A percentile compares a stretch with the other conserved stretches of the same genome.
These are phyloP conservation scores for Teleopsis dalmanni DNA, from an alignment of 1,140 invertebrate genomes.

Conservation along the genomic window DNA sequence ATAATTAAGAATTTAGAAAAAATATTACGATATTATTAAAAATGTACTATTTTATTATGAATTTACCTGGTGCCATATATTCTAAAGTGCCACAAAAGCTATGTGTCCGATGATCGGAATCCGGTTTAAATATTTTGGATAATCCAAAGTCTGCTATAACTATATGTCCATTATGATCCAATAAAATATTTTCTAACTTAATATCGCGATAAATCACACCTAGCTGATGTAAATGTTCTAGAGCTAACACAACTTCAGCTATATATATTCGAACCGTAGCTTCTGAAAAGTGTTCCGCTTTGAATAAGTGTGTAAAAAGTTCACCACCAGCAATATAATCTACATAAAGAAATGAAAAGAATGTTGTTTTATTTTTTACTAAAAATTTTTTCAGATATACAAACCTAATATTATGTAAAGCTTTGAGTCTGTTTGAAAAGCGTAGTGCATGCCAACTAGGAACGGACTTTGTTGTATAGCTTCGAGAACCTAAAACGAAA, in stretches of 20 bases:
- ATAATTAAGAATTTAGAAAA: background rate
- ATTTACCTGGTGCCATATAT: constrained; percentile 74
- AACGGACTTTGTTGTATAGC: constrained; percentile 83
- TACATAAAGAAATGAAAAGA: constrained; percentile 49
- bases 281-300: constrained; percentile 78
- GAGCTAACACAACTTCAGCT: constrained; percentile 82
- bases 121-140: constrained; percentile 65
- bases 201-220: constrained; percentile 93
- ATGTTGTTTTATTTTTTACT: background rate
- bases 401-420: constrained; percentile 87
- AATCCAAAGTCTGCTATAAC: constrained; percentile 88
- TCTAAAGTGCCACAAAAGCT: constrained; percentile 98
- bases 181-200: constrained; percentile 86
- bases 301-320: constrained; percentile 86
- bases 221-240: constrained; percentile 86
- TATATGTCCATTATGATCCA: constrained; percentile 82
- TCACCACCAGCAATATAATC: constrained; percentile 92
- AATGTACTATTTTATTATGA: background rate
- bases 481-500: constrained; percentile 65
- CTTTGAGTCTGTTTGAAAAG: constrained; percentile 89
- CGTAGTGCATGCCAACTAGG: constrained; percentile 86
- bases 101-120: constrained; percentile 63
- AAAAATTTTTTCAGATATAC: constrained; percentile 1
- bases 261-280: constrained; percentile 80
- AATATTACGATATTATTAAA: background rate